Base-by-base conservation (phyloP, 2,113 vertebrate species). In the Plestiodon gilberti region DNA sequence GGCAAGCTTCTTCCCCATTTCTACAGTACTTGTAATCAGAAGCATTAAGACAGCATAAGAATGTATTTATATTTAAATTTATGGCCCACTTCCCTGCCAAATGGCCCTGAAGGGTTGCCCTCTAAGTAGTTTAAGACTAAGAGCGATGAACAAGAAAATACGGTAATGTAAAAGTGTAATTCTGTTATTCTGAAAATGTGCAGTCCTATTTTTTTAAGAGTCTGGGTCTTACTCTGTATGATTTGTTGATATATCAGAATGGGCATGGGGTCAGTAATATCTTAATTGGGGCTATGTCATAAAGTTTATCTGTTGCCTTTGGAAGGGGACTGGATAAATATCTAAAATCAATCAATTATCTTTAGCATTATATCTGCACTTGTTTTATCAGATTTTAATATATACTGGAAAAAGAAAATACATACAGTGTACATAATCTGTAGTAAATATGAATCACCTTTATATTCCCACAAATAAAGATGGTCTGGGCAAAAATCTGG, bases 351-450 rank as follows among this genome's bases (percentile, higher is more conserved):
- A 86, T 71, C 89, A 78, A 0, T 52, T 10, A 23, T 61, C 3
- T 84, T 91, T 61, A 75, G 79, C 78, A 0, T 43, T 84, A 1
- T 85, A 82, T 77, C 64, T 30, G 1, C 33, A 23, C 55, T 89
- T 89, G 6, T 86, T 69, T 88, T 83, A 52, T 71, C 15, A 59
- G 2, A 70, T 14, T 89, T 85, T 9, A 76, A 20, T 20, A 38
- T 78, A 81, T 81, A 59, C 38, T 8, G 64, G 62, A 20, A 62
- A 62, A 79, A 62, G 33, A 6, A 22, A 18, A 6, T 33, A 6
- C 13, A 33, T n/a, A n/a, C n/a, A n/a, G n/a, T 70, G 1, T 6
- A 15, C 2, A 43, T 11, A 5, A 28, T 48, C 38, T 25, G 43
- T 40, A 59, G 55, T 57, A 57, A 57, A 20, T 3, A 6, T 78